A percentile compares a stretch with the other conserved stretches of the same genome.
Conservation (phyloP, 2,888 invertebrate species). For the Proisotoma minuta region DNA sequence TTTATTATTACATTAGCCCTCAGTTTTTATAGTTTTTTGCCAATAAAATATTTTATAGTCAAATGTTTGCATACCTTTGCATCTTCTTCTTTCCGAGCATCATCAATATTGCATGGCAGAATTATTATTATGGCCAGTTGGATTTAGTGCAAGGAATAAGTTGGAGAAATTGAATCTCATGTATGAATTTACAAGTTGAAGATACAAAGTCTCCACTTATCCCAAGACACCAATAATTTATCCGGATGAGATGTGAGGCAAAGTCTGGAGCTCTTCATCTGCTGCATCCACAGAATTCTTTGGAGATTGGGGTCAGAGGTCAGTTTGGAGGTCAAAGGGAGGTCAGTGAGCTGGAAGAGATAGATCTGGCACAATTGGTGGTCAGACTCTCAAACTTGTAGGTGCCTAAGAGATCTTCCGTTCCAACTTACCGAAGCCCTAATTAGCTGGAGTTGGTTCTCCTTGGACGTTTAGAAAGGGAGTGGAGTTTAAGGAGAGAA, state of each 20-base stretch:
- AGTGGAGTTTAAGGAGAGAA: slow-evolving; percentile 6
- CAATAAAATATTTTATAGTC: no score
- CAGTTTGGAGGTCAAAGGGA: neutral
- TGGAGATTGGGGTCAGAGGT: neutral
- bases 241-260: neutral
- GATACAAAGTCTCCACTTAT: slow-evolving; percentile 62
- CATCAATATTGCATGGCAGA: no score
- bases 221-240: slow-evolving; percentile 49
- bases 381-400: slow-evolving; percentile 32
- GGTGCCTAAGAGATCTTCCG: slow-evolving; percentile 61
- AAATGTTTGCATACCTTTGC: no score
- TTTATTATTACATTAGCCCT: no score
- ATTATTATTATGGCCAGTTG: no score
- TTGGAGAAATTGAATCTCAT: slow-evolving; percentile 74
- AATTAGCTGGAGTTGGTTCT: neutral
- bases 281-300: no score
- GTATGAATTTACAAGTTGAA: no score
- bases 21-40: no score
- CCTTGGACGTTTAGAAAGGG: neutral
- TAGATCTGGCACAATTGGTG: slow-evolving; percentile 64
- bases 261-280: no score
- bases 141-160: slow-evolving; percentile 56
- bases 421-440: slow-evolving; percentile 58
- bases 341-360: slow-evolving; percentile 65
- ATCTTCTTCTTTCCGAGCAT: no score